Evolutionary conservation across 1,140 invertebrate genomes (phyloP).

Genomic region (Lepidotrigona ventralis): DNA sequence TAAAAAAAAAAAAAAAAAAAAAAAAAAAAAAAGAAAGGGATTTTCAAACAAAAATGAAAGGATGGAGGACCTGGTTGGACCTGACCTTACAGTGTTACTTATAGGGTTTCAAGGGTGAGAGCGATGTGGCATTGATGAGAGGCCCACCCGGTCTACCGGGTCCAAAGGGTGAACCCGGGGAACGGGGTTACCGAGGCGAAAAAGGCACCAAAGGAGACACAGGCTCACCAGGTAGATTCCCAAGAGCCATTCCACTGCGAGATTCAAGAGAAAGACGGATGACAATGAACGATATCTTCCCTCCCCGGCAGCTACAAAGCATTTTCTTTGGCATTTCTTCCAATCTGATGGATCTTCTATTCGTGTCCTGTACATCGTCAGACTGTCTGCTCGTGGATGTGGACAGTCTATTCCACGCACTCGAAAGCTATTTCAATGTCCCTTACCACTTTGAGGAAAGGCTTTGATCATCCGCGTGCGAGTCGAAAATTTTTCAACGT

Average conservation of each 20-base stretch:
- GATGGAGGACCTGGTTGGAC: constrained; percentile 77
- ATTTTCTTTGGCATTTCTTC: not conserved
- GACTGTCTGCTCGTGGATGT: too few relatives aligned
- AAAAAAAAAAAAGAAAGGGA: constrained; percentile 9
- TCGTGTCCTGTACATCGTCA: not conserved
- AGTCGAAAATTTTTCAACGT: not conserved
- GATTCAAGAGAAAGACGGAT: constrained; percentile 27
- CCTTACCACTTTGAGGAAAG: not conserved
- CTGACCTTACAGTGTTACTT: constrained; percentile 74
- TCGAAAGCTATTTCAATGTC: not conserved
- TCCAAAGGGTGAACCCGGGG: constrained; percentile 79
- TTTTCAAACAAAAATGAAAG: constrained; percentile 18
- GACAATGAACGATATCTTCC: constrained; percentile 38
- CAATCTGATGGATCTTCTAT: not conserved
- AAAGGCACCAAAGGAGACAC: constrained; percentile 77
- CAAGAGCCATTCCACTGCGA: constrained; percentile 53
- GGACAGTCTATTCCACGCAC: not conserved
- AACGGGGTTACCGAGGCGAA: constrained; percentile 76
- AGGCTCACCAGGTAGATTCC: constrained; percentile 77
- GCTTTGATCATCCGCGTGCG: not conserved
- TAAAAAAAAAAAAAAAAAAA: constrained; percentile 18
- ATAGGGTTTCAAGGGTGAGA: constrained; percentile 78
- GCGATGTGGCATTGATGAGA: constrained; percentile 76
- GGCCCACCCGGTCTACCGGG: constrained; percentile 77
- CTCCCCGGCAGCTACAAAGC: not conserved